Percentiles rank a stretch among this genome's conserved stretches.
phyloP scores from a whole-genome alignment of 2,113 vertebrate genomes.

The Leucoraja erinaceus region DNA sequence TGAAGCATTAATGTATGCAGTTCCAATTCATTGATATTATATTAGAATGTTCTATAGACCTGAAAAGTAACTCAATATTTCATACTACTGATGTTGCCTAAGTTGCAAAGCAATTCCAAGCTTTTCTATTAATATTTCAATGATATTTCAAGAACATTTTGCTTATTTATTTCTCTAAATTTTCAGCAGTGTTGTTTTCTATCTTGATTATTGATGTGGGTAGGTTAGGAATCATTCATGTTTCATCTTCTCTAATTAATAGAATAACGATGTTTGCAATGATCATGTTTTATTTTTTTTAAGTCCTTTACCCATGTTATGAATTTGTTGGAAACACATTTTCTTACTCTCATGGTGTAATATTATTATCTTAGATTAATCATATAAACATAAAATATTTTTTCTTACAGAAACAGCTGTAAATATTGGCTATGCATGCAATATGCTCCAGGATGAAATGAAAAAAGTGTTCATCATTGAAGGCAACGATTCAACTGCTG shows the following conservation, averaged over 20 bases:
- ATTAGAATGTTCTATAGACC: no score
- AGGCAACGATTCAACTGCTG: conserved; percentile 57
- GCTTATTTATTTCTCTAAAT: not conserved
- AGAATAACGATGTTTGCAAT: not conserved
- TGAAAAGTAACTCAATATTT: no score
- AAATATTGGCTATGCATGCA: conserved; percentile 87
- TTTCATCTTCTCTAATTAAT: not conserved
- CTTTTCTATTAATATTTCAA: no score
- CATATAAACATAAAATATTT: conserved; percentile 12
- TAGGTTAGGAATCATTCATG: not conserved
- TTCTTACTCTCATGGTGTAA: not conserved
- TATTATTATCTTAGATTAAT: not conserved
- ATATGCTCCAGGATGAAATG: conserved; percentile 82
- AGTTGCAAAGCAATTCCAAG: no score
- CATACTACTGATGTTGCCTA: no score
- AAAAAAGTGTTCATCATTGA: conserved; percentile 69
- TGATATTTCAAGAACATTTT: no score
- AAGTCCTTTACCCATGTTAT: not conserved
- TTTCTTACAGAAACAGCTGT: conserved; percentile 75
- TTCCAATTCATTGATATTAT: no score
- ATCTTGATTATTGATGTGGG: not conserved
- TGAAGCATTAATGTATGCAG: not conserved
- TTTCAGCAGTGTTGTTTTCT: not conserved
- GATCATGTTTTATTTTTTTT: not conserved
- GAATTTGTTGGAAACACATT: not conserved